These are phyloP conservation scores for Schlechtendalia chinensis DNA, from an alignment of 1,140 invertebrate genomes.

Conservation along the genomic window DNA sequence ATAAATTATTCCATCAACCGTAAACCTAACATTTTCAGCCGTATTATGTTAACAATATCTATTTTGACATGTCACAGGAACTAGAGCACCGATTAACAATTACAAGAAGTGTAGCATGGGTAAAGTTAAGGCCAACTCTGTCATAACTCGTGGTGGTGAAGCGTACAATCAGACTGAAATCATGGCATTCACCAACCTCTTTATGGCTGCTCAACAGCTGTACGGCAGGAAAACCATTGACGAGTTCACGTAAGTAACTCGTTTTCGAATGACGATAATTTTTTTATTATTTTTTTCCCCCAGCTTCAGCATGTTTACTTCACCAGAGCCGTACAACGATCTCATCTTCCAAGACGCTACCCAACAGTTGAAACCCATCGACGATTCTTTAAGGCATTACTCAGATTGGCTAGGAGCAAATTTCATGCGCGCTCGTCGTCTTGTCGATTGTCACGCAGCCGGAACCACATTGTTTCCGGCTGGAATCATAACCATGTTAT, in stretches of 20 bases:
- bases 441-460: conserved; percentile 74
- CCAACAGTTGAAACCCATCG: conserved; percentile 73
- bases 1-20: no score
- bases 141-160: conserved; percentile 78
- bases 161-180: conserved; percentile 76
- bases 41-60: neutral
- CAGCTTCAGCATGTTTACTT: conserved; percentile 88
- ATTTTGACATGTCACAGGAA: conserved; percentile 58
- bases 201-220: conserved; percentile 86
- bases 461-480: conserved; percentile 47
- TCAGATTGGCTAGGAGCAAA: conserved; percentile 70
- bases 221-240: conserved; percentile 82
- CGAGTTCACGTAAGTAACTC: conserved; percentile 69
- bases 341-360: conserved; percentile 91
- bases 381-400: conserved; percentile 64
- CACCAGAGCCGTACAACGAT: conserved; percentile 74
- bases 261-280: neutral
- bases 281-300: neutral
- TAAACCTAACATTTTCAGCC: no score
- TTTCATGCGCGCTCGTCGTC: conserved; percentile 72
- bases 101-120: conserved; percentile 86
- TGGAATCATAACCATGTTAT: conserved; percentile 14
- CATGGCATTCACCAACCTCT: conserved; percentile 80
- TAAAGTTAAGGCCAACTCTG: conserved; percentile 84
- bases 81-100: conserved; percentile 72